Percentiles rank a stretch among this genome's conserved stretches.
Conservation (phyloP, 2,888 invertebrate species). For the Lasioglossum calceatum region DNA sequence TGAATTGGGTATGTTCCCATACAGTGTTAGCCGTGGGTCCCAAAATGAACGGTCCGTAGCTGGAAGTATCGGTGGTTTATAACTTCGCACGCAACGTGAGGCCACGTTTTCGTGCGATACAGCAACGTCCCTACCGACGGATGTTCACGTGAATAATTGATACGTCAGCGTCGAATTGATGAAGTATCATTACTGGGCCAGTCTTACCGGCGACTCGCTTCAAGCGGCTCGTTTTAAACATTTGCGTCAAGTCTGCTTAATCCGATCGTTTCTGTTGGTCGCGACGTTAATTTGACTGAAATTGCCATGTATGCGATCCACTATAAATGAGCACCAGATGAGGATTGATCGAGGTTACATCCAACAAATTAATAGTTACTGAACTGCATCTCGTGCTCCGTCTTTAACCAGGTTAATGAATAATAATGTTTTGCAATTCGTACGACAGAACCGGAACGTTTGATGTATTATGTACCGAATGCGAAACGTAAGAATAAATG, state of each 20-base stretch:
- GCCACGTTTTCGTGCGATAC: background rate
- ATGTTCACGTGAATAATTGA: conserved; percentile 45
- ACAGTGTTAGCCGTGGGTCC: too few species aligned
- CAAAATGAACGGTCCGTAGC: too few species aligned
- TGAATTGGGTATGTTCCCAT: too few species aligned
- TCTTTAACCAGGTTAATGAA: background rate
- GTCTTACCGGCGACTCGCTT: conserved; percentile 14
- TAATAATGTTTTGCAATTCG: background rate
- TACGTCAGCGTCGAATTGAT: conserved; percentile 38
- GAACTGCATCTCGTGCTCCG: background rate
- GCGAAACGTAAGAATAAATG: background rate
- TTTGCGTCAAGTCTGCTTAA: conserved; percentile 35
- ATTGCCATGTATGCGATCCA: conserved; percentile 53
- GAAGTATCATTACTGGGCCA: conserved; percentile 45
- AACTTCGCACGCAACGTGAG: background rate
- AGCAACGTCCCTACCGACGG: background rate
- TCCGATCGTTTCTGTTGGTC: conserved; percentile 31
- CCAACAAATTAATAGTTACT: conserved; percentile 43
- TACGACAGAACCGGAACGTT: background rate
- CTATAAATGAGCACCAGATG: conserved; percentile 27
- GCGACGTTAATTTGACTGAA: conserved; percentile 60
- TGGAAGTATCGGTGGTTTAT: background rate
- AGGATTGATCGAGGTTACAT: conserved; percentile 43
- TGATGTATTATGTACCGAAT: background rate
- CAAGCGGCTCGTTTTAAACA: conserved; percentile 7